Evolutionary conservation across 2,113 vertebrate species (phyloP), one percentile per base, ranked within the genome.

Genomic region (Larimichthys crocea): DNA sequence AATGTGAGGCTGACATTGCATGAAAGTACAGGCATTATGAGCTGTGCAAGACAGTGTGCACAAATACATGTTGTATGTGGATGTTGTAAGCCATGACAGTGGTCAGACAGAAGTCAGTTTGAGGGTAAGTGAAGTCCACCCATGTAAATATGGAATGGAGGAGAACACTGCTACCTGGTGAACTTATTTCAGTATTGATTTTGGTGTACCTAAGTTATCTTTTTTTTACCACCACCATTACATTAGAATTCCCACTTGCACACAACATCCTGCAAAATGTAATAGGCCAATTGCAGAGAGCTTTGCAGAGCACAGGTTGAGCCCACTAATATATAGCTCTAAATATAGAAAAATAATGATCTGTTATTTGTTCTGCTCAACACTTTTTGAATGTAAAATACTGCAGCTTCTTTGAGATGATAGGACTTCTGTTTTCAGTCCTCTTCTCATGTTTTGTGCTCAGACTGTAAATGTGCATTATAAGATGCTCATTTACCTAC

Each of bases 321-420:
- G 12, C 62, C 24, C 19, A 22, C 50, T n/a, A 16, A 8, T 40
- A 2, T 7, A 29, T 31, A 14, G 26, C 31, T 42, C 7, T 52
- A 52, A 42, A 62, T 53, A 44, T 50, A 61, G 44, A 9, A 42
- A 76, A 46, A 50, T 29, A 16, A 52, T 29, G 5, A 79, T 55
- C 26, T 40, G 19, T 15, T 67, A 8, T 49, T 46, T 31, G 16
- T 52, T 46, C 2, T 42, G 20, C 26, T 6, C 10, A 50, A 26
- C 11, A 42, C 44, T 20, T 20, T 49, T 19, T 9, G 0, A 16
- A 11, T 70, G 2, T 26, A 55, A 22, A 22, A 69, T 53, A 53
- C 15, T 53, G 49, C 11, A 53, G 65, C 10, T 55, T 40, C 35
- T 40, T 40, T 40, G 1, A 40, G 35, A 40, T 9, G 35, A 40